phyloP scores from a whole-genome alignment of 1,140 invertebrate genomes.

The roundworm (Caenorhabditis elegans) region DNA sequence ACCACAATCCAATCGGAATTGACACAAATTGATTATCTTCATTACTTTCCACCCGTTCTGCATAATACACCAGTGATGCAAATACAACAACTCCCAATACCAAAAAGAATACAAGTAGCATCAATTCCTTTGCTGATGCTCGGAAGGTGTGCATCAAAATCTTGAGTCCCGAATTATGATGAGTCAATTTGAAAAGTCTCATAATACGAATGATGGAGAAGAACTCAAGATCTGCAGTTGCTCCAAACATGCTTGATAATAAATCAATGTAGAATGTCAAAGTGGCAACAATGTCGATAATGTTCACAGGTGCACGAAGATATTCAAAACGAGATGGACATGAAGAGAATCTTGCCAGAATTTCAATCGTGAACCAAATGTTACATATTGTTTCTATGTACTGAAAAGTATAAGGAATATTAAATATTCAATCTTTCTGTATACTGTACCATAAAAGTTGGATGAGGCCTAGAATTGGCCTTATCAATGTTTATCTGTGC shows the following conservation, averaged over 20 bases:
- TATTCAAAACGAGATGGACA: conserved; percentile 86
- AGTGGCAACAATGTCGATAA: conserved; percentile 89
- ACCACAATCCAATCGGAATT: conserved; percentile 69
- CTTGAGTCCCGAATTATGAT: conserved; percentile 92
- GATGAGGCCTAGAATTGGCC: conserved; percentile 63
- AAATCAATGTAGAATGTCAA: conserved; percentile 87
- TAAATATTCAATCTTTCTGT: too few relatives aligned
- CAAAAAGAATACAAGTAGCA: conserved; percentile 86
- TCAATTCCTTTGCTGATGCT: conserved; percentile 95
- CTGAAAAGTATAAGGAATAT: too few relatives aligned
- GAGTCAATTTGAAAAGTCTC: conserved; percentile 94
- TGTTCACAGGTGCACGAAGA: conserved; percentile 81
- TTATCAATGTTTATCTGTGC: conserved; percentile 61
- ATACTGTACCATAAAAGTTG: conserved; percentile 57
- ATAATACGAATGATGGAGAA: conserved; percentile 98
- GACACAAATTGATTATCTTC: conserved; percentile 63
- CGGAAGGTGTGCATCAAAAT: conserved; percentile 96
- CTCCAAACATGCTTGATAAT: conserved; percentile 70
- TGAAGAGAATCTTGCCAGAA: conserved; percentile 74
- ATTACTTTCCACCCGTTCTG: conserved; percentile 77
- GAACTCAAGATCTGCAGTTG: conserved; percentile 84
- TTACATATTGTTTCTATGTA: conserved; percentile 91
- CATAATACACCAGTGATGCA: conserved; percentile 92
- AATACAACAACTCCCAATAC: conserved; percentile 94
- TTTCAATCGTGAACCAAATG: conserved; percentile 92